Evolutionary conservation across 2,888 invertebrate species (phyloP).

Genomic region (Acrobasis consociella): DNA sequence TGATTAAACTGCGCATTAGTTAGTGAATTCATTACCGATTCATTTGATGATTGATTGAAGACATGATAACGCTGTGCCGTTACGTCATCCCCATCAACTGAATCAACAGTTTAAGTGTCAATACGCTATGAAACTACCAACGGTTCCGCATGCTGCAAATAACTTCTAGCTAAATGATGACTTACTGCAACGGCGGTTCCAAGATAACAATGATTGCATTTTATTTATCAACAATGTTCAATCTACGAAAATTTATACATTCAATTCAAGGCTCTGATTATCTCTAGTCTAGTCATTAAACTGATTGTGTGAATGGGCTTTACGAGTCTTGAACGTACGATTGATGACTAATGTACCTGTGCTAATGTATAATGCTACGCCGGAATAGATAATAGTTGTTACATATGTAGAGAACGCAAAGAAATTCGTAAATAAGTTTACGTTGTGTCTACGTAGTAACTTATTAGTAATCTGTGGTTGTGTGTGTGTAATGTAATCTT

Average conservation of each 20-base stretch:
- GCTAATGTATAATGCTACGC: not conserved
- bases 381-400: not conserved
- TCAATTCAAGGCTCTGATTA: constrained; percentile 35
- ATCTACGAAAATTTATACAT: constrained; percentile 32
- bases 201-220: constrained; percentile 3
- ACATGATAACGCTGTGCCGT: not conserved
- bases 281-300: constrained; percentile 25
- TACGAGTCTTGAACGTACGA: constrained; percentile 1
- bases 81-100: constrained; percentile 37
- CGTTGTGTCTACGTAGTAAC: too few species aligned
- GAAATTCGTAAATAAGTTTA: not conserved
- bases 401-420: not conserved
- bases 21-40: not conserved
- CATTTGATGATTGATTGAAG: not conserved
- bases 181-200: constrained; percentile 33
- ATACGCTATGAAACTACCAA: constrained; percentile 44
- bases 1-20: not conserved
- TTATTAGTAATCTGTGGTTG: not conserved
- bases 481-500: not conserved
- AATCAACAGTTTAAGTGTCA: constrained; percentile 53
- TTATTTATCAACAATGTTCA: not conserved
- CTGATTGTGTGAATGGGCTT: constrained; percentile 30
- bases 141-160: constrained; percentile 53
- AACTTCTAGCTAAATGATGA: constrained; percentile 36
- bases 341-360: constrained; percentile 16